Evolutionary conservation across 2,113 vertebrate species (phyloP).

Genomic region (Lophura nycthemera): DNA sequence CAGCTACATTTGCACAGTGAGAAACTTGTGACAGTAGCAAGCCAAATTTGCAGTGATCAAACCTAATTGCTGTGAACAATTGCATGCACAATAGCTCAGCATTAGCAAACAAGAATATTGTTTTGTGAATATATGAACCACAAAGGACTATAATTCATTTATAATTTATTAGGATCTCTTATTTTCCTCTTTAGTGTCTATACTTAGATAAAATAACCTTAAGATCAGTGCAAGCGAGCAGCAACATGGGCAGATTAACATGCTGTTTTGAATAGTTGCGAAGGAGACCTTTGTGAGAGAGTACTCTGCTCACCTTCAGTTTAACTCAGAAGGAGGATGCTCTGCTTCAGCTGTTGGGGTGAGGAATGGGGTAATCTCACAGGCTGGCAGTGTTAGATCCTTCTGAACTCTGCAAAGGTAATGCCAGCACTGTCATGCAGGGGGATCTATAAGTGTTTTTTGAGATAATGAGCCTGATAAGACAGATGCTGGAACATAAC

Average conservation of each 20-base stretch:
- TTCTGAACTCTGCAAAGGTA: background rate
- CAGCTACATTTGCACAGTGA: background rate
- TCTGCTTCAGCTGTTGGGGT: background rate
- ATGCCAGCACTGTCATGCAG: background rate
- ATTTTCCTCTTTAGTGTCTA: background rate
- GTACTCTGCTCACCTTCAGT: background rate
- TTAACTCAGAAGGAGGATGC: rapidly evolving
- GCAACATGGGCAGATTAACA: background rate
- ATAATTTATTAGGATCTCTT: background rate
- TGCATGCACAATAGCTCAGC: background rate
- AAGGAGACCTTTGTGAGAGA: background rate
- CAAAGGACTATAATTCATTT: background rate
- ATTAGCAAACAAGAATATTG: background rate
- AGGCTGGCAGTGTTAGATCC: background rate
- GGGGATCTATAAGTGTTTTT: background rate
- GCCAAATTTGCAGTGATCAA: background rate
- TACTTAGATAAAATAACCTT: background rate
- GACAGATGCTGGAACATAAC: background rate
- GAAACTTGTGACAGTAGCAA: background rate
- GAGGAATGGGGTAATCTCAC: background rate
- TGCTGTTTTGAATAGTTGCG: background rate
- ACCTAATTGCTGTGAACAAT: background rate
- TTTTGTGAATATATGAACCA: background rate
- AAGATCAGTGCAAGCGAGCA: background rate
- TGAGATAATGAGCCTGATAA: background rate